Conservation (phyloP, 2,113 vertebrate species). For the Phyllopteryx taeniolatus region DNA sequence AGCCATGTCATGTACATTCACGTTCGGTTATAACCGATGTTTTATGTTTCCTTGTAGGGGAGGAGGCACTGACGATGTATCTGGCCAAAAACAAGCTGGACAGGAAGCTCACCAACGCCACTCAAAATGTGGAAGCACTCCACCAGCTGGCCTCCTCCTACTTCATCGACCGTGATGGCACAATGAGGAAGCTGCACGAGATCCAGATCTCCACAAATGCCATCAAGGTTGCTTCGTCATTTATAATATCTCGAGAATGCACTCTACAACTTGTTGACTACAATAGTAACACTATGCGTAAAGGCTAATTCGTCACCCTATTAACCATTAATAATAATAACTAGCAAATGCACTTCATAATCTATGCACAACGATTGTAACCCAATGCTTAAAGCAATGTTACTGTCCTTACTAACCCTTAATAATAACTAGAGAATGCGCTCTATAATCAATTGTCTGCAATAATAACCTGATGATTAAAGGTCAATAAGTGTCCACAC, state of each 20-base stretch:
- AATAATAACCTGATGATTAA: no score
- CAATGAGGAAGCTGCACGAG: slow-evolving; percentile 97
- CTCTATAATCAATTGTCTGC: no score
- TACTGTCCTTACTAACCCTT: no score
- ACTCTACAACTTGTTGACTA: not conserved
- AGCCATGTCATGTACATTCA: not conserved
- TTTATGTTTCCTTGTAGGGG: slow-evolving; percentile 73
- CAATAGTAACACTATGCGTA: not conserved
- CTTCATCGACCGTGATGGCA: slow-evolving; percentile 97
- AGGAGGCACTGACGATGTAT: slow-evolving; percentile 98
- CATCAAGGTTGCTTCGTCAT: slow-evolving; percentile 83
- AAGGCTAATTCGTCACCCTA: not conserved
- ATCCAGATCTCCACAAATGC: slow-evolving; percentile 98
- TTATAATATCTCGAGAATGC: not conserved
- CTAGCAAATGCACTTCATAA: no score
- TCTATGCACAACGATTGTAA: no score
- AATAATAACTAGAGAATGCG: no score
- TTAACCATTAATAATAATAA: no score
- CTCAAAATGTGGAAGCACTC: slow-evolving; percentile 92
- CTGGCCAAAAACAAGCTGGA: slow-evolving; percentile 97
- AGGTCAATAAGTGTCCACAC: no score
- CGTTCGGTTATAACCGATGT: not conserved
- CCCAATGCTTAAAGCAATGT: no score
- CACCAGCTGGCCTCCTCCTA: slow-evolving; percentile 98
- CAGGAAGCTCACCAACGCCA: slow-evolving; percentile 88